These are phyloP conservation scores for Cossypha caffra DNA, from an alignment of 2,797 vertebrate genomes.

Conservation along the genomic window DNA sequence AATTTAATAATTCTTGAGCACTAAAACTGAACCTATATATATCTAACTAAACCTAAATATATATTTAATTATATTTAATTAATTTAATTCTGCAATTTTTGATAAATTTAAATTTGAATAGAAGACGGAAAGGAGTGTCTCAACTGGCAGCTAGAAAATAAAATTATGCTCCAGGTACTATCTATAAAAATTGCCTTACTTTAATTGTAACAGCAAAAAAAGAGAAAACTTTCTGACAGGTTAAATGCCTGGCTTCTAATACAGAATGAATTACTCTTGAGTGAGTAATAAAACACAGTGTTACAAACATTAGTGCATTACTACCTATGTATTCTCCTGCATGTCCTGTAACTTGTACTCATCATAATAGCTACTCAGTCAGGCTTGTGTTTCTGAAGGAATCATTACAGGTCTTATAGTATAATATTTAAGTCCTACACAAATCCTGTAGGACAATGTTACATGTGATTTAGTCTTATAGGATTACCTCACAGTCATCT, in stretches of 20 bases:
- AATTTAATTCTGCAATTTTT: background rate
- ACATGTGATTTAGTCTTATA: constrained; percentile 36
- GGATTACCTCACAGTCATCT: constrained; percentile 39
- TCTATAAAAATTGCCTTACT: background rate
- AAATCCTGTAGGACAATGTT: constrained; percentile 36
- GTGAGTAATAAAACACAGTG: background rate
- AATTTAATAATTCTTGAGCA: background rate
- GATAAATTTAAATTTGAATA: background rate
- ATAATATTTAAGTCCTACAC: constrained; percentile 24
- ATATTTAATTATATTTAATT: background rate
- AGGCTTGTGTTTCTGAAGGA: background rate
- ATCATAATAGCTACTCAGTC: background rate
- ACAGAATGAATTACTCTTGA: background rate
- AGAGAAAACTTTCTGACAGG: rapidly evolving
- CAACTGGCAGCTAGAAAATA: background rate
- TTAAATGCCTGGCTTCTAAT: background rate
- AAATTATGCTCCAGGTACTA: background rate
- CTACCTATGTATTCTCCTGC: background rate
- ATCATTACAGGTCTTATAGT: background rate
- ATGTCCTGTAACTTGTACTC: background rate
- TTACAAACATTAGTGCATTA: background rate
- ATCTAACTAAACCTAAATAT: background rate
- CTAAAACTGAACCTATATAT: background rate
- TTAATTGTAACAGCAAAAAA: background rate
- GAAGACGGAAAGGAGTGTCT: background rate